These are phyloP conservation scores for Orientallactaga bullata DNA, from an alignment of 2,113 vertebrate species.

Conservation along the genomic window DNA sequence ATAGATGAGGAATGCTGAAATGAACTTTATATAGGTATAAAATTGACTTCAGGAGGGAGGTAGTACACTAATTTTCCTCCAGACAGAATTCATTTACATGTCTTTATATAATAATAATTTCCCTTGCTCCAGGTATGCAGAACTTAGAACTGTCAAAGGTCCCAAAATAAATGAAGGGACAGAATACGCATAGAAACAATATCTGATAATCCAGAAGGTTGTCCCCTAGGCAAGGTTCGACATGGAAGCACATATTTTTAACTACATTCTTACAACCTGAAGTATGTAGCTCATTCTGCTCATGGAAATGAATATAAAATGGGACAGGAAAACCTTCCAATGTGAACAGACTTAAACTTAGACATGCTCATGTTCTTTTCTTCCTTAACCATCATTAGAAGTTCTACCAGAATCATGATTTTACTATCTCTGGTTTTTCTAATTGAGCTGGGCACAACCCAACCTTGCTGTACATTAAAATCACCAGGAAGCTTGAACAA, in stretches of 20 bases:
- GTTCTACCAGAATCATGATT: background rate
- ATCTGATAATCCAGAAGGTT: background rate
- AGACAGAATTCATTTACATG: background rate
- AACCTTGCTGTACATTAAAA: background rate
- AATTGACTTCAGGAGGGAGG: background rate
- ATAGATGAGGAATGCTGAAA: background rate
- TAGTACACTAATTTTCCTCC: background rate
- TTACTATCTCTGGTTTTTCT: background rate
- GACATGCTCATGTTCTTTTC: background rate
- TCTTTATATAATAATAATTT: constrained; percentile 5
- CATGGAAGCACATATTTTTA: background rate
- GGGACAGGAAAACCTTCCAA: background rate
- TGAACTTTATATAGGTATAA: background rate
- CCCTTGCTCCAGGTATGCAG: background rate
- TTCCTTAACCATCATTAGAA: background rate
- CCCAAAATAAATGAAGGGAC: background rate
- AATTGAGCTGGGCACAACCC: background rate
- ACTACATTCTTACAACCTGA: too few relatives aligned
- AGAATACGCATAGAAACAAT: background rate
- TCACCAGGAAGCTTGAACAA: background rate
- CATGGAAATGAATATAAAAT: background rate
- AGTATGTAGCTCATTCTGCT: background rate
- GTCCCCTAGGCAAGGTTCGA: background rate
- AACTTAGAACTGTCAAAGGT: background rate
- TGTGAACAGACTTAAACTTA: background rate